Percentiles rank a stretch among this genome's conserved stretches.
phyloP scores from a whole-genome alignment of 2,113 vertebrate species.

The Vulpes vulpes region DNA sequence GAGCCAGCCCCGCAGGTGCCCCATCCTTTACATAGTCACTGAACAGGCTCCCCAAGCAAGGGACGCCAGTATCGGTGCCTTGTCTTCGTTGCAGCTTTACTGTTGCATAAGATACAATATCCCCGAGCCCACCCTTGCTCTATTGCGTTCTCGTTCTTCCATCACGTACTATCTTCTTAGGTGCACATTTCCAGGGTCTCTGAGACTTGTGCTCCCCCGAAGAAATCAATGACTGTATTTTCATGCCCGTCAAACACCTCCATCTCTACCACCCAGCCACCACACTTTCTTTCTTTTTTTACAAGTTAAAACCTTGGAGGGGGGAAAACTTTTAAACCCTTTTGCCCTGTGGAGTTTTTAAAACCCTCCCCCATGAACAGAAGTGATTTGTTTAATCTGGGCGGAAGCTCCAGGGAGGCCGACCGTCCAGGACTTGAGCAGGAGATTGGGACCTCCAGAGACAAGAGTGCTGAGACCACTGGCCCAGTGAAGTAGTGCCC shows the following conservation, averaged over 20 bases:
- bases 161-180: neutral
- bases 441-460: neutral
- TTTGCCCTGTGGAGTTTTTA: neutral
- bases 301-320: neutral
- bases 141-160: neutral
- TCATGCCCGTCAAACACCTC: neutral
- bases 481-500: neutral
- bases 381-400: neutral
- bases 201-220: neutral
- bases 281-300: neutral
- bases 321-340: neutral
- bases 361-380: neutral
- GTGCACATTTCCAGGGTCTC: neutral
- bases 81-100: neutral
- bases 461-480: neutral
- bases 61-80: neutral
- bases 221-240: neutral
- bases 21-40: neutral
- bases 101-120: neutral
- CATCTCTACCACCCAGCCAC: neutral
- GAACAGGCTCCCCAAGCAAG: neutral
- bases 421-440: neutral
- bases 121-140: neutral
- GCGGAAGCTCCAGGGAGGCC: neutral
- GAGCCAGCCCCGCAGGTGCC: accelerated